Evolutionary conservation across 2,797 vertebrate genomes (phyloP), one percentile per base, ranked within the genome.

Genomic region (Ptychadena robeensis): DNA sequence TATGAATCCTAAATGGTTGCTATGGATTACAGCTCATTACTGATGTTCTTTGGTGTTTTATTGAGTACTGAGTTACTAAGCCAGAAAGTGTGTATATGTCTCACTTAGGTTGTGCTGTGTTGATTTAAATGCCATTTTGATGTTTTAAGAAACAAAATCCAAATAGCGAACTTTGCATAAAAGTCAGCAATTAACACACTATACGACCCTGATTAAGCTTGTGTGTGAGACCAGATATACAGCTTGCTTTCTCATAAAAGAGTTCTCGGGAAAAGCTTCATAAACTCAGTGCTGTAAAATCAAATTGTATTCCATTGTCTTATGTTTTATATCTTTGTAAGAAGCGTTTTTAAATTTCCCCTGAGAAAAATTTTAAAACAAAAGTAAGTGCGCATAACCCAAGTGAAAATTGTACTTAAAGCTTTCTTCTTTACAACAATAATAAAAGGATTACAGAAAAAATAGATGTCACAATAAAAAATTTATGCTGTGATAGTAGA

Each of bases 391-490:
- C 28, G 32, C 30, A 35, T 53, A 84, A 80, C 77, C 61, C 30
- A 15, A 69, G 63, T 37, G 66, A 80, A 74, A 66, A 80, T 48
- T 80, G 71, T 80, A 85, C 77, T 85, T 85, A 85, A 80, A 80
- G 78, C 82, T 80, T 65, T 79, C 57, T 69, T 69, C 82, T 85
- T 85, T 85, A 80, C 77, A 80, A 80, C 82, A 85, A 85, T 85
- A 85, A 85, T 85, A 85, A 80, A 85, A 67, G 71, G 82, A 85
- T 85, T 85, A 85, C 72, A 80, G 82, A 59, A 67, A 79, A 85
- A 79, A 85, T 76, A 85, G 80, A 80, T 75, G 70, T 85, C 72
- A 75, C 75, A 80, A 85, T 80, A 80, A 85, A 85, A 77, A 80
- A 75, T 75, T 32, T 70, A 74, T 67, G 69, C 71, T 76, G 72